Evolutionary conservation across 2,888 invertebrate species (phyloP).

Genomic region (Neoascia interrupta): DNA sequence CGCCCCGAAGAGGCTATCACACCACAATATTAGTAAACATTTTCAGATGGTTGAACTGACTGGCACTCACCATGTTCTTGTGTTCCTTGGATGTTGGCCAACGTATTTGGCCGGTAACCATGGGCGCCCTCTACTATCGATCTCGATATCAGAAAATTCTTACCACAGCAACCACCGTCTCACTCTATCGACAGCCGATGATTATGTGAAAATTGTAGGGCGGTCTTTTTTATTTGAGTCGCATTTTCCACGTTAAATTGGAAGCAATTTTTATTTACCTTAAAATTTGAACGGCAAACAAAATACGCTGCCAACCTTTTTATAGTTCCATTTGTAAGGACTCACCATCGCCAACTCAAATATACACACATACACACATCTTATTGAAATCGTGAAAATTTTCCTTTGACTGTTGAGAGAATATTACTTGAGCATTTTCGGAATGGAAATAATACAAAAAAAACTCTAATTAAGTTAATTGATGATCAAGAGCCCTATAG

Average conservation of each 20-base stretch:
- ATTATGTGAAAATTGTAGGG: slow-evolving; percentile 61
- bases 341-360: slow-evolving; percentile 10
- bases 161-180: slow-evolving; percentile 5
- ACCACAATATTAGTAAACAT: slow-evolving; percentile 59
- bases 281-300: slow-evolving; percentile 31
- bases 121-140: slow-evolving; percentile 14
- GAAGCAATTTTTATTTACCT: slow-evolving; percentile 37
- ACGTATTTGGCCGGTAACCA: slow-evolving; percentile 37
- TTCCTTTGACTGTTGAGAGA: slow-evolving; percentile 47
- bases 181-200: slow-evolving; percentile 45
- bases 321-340: slow-evolving; percentile 7
- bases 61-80: slow-evolving; percentile 46
- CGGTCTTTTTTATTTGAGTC: too few relatives aligned
- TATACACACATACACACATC: slow-evolving; percentile 22
- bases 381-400: slow-evolving; percentile 25
- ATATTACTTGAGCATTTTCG: slow-evolving; percentile 64
- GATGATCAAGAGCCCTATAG: slow-evolving; percentile 52
- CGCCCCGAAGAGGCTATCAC: slow-evolving; percentile 33
- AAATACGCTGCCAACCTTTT: slow-evolving; percentile 45
- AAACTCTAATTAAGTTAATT: slow-evolving; percentile 67
- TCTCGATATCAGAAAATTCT: slow-evolving; percentile 27
- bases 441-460: slow-evolving; percentile 56
- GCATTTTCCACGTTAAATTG: not conserved
- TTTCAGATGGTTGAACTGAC: slow-evolving; percentile 60
- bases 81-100: slow-evolving; percentile 59